phyloP scores from a whole-genome alignment of 2,113 vertebrate species.

The Entelurus aequoreus region DNA sequence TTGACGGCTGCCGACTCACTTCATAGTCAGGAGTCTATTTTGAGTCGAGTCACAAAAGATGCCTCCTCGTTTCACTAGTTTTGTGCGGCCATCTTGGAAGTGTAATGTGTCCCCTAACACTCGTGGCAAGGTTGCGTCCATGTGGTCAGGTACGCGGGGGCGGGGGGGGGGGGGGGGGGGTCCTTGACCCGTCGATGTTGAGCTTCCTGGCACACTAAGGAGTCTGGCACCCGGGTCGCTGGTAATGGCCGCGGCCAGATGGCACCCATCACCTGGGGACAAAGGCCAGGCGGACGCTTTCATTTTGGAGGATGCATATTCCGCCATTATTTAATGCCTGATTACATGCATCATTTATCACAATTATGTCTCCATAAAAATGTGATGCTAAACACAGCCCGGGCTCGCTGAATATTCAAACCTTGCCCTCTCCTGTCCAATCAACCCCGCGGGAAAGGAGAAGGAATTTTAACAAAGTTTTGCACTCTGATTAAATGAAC shows the following conservation, averaged over 20 bases:
- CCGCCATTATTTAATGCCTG: constrained; percentile 73
- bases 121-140: constrained; percentile 72
- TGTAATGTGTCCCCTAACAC: constrained; percentile 70
- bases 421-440: constrained; percentile 69
- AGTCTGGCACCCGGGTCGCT: constrained; percentile 72
- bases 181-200: constrained; percentile 68
- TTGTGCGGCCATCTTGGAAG: constrained; percentile 34
- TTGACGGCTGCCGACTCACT: too few relatives aligned
- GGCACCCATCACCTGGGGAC: constrained; percentile 73
- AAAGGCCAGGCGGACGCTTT: constrained; percentile 68
- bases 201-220: constrained; percentile 71
- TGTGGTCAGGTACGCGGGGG: constrained; percentile 64
- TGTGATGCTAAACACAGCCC: constrained; percentile 72
- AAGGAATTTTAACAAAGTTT: constrained; percentile 17
- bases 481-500: constrained; percentile 25
- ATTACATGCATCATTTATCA: constrained; percentile 81
- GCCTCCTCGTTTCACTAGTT: not conserved
- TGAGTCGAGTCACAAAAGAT: too few relatives aligned
- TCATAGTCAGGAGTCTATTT: too few relatives aligned
- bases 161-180: constrained; percentile 32
- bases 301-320: constrained; percentile 76
- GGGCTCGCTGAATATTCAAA: constrained; percentile 69
- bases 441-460: constrained; percentile 46
- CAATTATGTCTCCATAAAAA: constrained; percentile 79
- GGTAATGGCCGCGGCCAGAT: constrained; percentile 71